Percentiles rank a stretch among this genome's conserved stretches.
phyloP scores from a whole-genome alignment of 2,113 vertebrate species.

The Amblyopsis rosae region DNA sequence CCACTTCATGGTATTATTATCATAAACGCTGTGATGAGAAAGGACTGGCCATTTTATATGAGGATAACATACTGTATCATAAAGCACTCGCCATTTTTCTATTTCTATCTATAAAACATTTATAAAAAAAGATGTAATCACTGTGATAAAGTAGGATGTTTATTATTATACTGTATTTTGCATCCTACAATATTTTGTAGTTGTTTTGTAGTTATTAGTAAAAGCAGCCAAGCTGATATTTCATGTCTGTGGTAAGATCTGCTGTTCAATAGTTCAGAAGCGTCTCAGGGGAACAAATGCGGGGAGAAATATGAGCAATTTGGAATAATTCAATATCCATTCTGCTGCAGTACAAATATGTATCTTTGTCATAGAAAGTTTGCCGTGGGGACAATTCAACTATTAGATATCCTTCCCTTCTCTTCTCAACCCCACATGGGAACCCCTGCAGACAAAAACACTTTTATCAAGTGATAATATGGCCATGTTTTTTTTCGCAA shows the following conservation, averaged over 20 bases:
- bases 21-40: slow-evolving; percentile 5
- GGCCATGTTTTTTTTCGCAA: too few relatives aligned
- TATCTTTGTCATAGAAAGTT: slow-evolving; percentile 28
- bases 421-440: neutral
- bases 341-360: slow-evolving; percentile 32
- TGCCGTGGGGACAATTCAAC: slow-evolving; percentile 21
- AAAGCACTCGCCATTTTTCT: neutral
- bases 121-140: too few relatives aligned
- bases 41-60: neutral
- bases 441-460: slow-evolving; percentile 12
- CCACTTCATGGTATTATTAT: slow-evolving; percentile 12
- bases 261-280: slow-evolving; percentile 15
- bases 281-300: slow-evolving; percentile 26
- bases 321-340: slow-evolving; percentile 27
- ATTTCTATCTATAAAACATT: too few relatives aligned
- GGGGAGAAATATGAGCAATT: slow-evolving; percentile 22
- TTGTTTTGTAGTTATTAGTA: neutral
- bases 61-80: neutral
- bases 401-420: neutral
- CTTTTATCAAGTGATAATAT: slow-evolving; percentile 29
- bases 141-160: neutral
- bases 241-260: slow-evolving; percentile 12
- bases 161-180: neutral
- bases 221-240: neutral
- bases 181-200: neutral